Percentiles rank a stretch among this genome's conserved stretches.
phyloP scores from a whole-genome alignment of 1,140 invertebrate species.

The Steinernema feltiae region DNA sequence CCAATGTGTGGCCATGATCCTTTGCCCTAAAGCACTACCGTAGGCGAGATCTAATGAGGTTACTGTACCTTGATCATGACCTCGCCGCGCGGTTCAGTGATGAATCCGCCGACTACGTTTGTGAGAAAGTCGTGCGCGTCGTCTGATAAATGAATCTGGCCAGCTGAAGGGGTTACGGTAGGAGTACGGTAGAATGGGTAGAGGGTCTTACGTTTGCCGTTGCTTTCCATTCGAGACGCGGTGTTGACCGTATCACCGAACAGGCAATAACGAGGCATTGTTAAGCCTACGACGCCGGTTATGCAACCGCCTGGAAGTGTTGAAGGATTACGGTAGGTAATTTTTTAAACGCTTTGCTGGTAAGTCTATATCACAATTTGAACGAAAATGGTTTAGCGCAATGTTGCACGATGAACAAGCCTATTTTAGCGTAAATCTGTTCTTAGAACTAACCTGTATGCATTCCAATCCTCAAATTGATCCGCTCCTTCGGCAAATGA shows the following conservation, averaged over 20 bases:
- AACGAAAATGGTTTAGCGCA: neutral
- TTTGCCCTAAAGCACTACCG: conserved; percentile 28
- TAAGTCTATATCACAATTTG: neutral
- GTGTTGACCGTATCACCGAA: conserved; percentile 91
- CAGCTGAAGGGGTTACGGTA: conserved; percentile 38
- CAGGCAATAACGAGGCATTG: conserved; percentile 60
- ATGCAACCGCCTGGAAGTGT: conserved; percentile 10
- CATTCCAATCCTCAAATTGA: conserved; percentile 68
- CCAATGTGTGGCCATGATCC: conserved; percentile 27
- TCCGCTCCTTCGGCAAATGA: conserved; percentile 69
- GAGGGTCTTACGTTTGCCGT: conserved; percentile 45
- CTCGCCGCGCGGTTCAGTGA: conserved; percentile 40
- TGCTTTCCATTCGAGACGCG: conserved; percentile 76
- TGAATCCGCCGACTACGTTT: conserved; percentile 45
- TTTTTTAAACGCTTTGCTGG: neutral
- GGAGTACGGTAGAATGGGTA: conserved; percentile 12
- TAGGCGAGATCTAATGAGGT: conserved; percentile 8
- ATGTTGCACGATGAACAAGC: too few relatives aligned
- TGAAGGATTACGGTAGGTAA: too few relatives aligned
- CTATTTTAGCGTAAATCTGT: neutral
- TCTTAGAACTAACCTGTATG: conserved; percentile 56
- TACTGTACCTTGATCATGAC: conserved; percentile 32
- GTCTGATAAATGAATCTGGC: conserved; percentile 47
- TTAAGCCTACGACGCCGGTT: conserved; percentile 57
- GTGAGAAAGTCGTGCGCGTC: conserved; percentile 41